Percentiles rank a stretch among this genome's conserved stretches.
phyloP scores from a whole-genome alignment of 2,888 invertebrate species.

The Campaea margaritaria region DNA sequence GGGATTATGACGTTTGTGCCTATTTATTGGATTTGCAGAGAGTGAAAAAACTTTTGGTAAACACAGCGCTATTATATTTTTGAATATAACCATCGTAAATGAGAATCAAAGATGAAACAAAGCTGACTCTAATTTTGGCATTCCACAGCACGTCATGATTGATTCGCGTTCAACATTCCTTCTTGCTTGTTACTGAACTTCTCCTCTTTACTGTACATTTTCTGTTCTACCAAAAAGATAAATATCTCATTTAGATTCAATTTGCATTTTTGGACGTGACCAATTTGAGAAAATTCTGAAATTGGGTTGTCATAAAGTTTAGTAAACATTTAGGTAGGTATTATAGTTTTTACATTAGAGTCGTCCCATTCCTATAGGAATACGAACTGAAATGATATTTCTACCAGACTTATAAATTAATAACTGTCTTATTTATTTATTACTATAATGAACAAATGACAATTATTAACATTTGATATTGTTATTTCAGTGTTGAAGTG shows the following conservation, averaged over 20 bases:
- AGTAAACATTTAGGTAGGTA: conserved; percentile 21
- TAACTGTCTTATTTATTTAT: not conserved
- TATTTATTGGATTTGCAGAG: conserved; percentile 64
- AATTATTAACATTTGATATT: not conserved
- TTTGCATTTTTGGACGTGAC: not conserved
- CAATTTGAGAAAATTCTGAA: conserved; percentile 9
- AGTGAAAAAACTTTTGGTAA: conserved; percentile 72
- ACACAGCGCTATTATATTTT: conserved; percentile 27
- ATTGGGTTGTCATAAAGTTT: conserved; percentile 19
- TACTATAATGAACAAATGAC: not conserved
- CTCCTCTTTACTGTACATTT: conserved; percentile 22
- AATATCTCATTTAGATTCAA: conserved; percentile 4
- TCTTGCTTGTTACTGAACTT: conserved; percentile 46
- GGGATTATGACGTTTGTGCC: conserved; percentile 74
- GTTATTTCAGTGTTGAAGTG: conserved; percentile 24
- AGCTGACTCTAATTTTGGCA: conserved; percentile 82
- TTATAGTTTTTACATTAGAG: not conserved
- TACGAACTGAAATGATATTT: not conserved
- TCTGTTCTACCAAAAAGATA: conserved; percentile 11
- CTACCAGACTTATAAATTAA: not conserved
- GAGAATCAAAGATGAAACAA: conserved; percentile 55
- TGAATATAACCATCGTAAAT: conserved; percentile 5
- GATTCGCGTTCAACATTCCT: conserved; percentile 64
- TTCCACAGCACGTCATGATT: conserved; percentile 78
- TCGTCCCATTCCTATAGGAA: conserved; percentile 4